Evolutionary conservation across 53 echinoderm and acorn worm species (phyloP), one percentile per base, ranked within the genome.

Genomic region (Temnopleurus reevesii): DNA sequence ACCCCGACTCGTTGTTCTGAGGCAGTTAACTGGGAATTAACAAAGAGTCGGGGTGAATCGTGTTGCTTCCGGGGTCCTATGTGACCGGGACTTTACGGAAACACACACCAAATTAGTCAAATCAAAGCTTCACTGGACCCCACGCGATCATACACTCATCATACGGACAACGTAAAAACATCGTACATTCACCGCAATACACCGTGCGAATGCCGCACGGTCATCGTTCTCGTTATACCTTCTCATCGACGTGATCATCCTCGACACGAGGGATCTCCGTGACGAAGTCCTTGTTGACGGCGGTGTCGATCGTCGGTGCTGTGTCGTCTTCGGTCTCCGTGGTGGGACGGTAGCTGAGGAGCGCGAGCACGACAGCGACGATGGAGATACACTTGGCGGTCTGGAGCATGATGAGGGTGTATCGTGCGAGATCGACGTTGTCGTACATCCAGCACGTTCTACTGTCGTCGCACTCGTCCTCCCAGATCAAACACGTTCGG

Each of bases 371-470:
- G 47, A 93, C 89, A 79, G 90, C 92, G 30, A 94, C 44, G 65
- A 95, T 60, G 27, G 95, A 95, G 24, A 93, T 55, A 3, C 89
- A 59, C 51, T 91, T 89, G 45, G 92, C 89, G 34, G 85, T 64
- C 15, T 84, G 91, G 1, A 95, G 28, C 36, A 95, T 58, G 77
- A 93, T 77, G 53, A 97, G 87, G 21, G 92, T 90, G 81, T 93
- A 93, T 8, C 71, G 84, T 3, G 91, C 86, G 89, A 97, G 90
- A n/a, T 91, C 53, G 3, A n/a, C 35, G 77, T 96, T 96, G 86
- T 95, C 89, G 83, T 96, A 96, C 89, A 94, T 89, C 96, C 96
- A 96, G 63, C 96, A 96, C 53, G 92, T 92, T 3, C 93, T 45
- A 49, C 89, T 88, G 5, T 79, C 96, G 25, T 93, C 96, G 64